Conservation (phyloP, 1,140 invertebrate genomes). For the Zaprionus ghesquierei region DNA sequence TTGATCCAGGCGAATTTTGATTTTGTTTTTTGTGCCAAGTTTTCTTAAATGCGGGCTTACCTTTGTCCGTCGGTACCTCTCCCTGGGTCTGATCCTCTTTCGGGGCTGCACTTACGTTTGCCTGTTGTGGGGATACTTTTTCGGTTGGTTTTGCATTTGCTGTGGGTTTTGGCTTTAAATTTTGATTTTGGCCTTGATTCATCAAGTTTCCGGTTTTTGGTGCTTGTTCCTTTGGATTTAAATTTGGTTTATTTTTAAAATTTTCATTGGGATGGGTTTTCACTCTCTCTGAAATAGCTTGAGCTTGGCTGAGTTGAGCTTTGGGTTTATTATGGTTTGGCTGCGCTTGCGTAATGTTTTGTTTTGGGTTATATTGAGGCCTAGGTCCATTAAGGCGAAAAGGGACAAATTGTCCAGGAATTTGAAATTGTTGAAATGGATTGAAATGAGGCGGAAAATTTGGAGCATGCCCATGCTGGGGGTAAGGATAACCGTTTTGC, state of each 20-base stretch:
- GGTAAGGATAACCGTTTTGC: no score
- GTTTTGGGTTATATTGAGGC: neutral
- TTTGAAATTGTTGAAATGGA: slow-evolving; percentile 2
- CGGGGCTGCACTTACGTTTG: no score
- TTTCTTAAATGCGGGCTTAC: neutral
- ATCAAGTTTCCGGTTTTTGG: neutral
- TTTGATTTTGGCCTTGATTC: neutral
- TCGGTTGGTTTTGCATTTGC: neutral
- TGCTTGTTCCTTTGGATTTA: neutral
- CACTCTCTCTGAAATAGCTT: neutral
- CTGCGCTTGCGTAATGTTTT: neutral
- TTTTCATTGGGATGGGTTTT: neutral
- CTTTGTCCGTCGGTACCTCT: neutral
- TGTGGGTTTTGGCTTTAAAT: neutral
- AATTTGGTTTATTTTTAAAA: neutral
- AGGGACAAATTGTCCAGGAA: neutral
- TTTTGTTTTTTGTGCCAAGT: neutral
- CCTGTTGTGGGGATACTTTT: neutral
- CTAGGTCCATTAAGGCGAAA: neutral
- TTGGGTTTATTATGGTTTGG: neutral
- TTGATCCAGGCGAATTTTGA: neutral
- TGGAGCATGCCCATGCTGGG: neutral
- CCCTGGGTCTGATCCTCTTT: neutral
- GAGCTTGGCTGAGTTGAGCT: neutral
- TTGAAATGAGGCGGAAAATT: neutral